phyloP scores from a whole-genome alignment of 1,140 invertebrate species.

The Cydia splendana region DNA sequence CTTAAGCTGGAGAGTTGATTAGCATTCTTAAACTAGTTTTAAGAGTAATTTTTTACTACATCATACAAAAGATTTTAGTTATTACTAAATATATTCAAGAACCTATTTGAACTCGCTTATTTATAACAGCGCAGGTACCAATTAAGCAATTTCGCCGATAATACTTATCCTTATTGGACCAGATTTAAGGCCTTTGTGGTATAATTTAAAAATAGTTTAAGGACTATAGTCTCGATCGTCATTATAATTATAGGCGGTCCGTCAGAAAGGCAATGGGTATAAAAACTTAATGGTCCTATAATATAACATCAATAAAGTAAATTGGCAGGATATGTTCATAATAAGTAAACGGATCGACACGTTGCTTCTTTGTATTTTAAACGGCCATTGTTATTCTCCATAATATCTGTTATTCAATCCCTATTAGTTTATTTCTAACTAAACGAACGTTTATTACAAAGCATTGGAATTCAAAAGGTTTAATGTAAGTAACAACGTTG shows the following conservation, averaged over 20 bases:
- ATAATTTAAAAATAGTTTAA: conserved; percentile 76
- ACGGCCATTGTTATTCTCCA: conserved; percentile 35
- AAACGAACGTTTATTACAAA: conserved; percentile 17
- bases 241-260: conserved; percentile 69
- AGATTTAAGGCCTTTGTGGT: conserved; percentile 58
- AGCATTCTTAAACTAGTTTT: conserved; percentile 32
- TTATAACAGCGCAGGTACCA: conserved; percentile 52
- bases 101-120: conserved; percentile 43
- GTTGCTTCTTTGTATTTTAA: conserved; percentile 47
- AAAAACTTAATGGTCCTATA: conserved; percentile 75
- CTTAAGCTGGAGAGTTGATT: background rate
- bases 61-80: conserved; percentile 13
- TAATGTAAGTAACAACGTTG: conserved; percentile 54
- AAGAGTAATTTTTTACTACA: conserved; percentile 37
- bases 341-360: conserved; percentile 65
- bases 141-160: conserved; percentile 53
- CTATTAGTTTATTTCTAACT: background rate
- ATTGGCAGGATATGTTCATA: conserved; percentile 72
- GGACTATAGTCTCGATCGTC: conserved; percentile 59
- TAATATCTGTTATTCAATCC: conserved; percentile 25
- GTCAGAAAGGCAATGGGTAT: conserved; percentile 58
- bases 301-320: conserved; percentile 75
- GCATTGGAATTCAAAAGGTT: conserved; percentile 41
- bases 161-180: conserved; percentile 48
- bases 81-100: conserved; percentile 39